phyloP scores from a whole-genome alignment of 2,797 vertebrate species.

The Gymnothorax javanicus region DNA sequence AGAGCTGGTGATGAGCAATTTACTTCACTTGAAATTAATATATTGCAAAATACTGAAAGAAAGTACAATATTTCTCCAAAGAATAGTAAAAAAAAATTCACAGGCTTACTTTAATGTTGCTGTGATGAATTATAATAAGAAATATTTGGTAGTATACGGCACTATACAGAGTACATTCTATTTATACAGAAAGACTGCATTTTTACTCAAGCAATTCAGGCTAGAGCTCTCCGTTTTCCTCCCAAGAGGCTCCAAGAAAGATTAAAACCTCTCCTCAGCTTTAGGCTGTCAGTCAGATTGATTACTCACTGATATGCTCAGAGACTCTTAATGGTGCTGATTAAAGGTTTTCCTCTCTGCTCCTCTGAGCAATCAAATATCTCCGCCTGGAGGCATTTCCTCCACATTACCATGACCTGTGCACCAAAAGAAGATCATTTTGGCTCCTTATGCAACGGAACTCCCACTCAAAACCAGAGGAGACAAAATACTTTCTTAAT shows the following conservation, averaged over 20 bases:
- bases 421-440: background rate
- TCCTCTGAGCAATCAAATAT: slow-evolving; percentile 61
- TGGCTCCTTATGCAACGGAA: background rate
- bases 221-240: background rate
- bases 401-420: slow-evolving; percentile 7
- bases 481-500: background rate
- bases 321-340: slow-evolving; percentile 62
- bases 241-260: slow-evolving; percentile 32
- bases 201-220: background rate
- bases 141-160: background rate
- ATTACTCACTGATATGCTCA: slow-evolving; percentile 55
- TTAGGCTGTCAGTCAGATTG: slow-evolving; percentile 54
- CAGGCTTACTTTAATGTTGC: too few relatives aligned
- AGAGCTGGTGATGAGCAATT: too few relatives aligned
- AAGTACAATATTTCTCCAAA: too few relatives aligned
- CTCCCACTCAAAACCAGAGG: background rate
- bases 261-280: slow-evolving; percentile 36
- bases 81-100: background rate
- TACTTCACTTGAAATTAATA: too few relatives aligned
- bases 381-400: slow-evolving; percentile 20
- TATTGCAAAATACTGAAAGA: too few relatives aligned
- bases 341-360: slow-evolving; percentile 61
- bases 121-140: background rate
- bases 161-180: background rate
- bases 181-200: background rate